phyloP scores from a whole-genome alignment of 92 coral and sea anemone genomes.

The Siderastrea radians region DNA sequence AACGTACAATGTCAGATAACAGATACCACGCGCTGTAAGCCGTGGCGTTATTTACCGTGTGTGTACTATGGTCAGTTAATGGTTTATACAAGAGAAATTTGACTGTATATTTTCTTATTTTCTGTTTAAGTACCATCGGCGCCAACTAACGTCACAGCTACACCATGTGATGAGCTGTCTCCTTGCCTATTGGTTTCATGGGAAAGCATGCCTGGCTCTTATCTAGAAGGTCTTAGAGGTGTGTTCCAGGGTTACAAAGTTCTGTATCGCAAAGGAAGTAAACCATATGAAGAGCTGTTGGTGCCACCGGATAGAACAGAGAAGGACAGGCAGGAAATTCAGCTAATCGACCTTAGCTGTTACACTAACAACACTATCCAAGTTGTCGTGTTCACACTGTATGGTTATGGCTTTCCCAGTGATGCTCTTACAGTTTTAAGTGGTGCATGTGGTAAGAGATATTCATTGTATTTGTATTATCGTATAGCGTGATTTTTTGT shows the following conservation, averaged over 20 bases:
- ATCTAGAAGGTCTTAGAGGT: not conserved
- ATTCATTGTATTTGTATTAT: too few relatives aligned
- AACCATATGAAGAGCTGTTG: not conserved
- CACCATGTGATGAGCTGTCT: conserved; percentile 9
- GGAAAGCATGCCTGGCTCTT: not conserved
- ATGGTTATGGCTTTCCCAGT: conserved; percentile 18
- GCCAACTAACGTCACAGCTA: not conserved
- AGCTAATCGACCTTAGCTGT: not conserved
- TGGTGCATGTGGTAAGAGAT: conserved; percentile 10
- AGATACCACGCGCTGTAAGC: too few relatives aligned
- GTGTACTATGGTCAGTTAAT: not conserved
- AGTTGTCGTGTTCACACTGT: not conserved
- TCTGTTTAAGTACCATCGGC: not conserved
- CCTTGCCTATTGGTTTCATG: conserved; percentile 1
- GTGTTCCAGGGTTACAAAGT: not conserved
- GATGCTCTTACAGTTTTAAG: not conserved
- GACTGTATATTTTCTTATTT: not conserved
- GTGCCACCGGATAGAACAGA: not conserved
- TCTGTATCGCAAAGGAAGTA: not conserved
- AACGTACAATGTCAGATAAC: too few relatives aligned
- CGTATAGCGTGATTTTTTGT: too few relatives aligned
- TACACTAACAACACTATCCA: not conserved
- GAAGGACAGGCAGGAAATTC: not conserved
- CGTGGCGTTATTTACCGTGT: not conserved
- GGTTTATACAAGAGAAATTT: too few relatives aligned